phyloP scores from a whole-genome alignment of 1,140 invertebrate species.

The Philopotamus ludificatus region DNA sequence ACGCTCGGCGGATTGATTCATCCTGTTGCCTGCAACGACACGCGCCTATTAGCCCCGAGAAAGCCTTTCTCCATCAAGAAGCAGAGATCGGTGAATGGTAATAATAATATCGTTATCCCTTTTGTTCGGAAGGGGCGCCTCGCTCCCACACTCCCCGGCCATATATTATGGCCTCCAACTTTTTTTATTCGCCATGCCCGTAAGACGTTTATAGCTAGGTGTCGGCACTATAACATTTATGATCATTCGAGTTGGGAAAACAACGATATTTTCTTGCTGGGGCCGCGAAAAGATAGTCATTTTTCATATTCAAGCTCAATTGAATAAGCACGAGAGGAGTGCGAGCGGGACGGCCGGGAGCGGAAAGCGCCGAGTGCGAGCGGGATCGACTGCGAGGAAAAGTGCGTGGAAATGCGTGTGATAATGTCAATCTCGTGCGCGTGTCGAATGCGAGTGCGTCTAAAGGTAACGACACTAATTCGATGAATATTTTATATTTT shows the following conservation, averaged over 20 bases:
- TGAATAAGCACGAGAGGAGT: constrained; percentile 4
- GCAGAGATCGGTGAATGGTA: too few relatives aligned
- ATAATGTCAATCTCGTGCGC: neutral
- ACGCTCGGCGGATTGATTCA: too few relatives aligned
- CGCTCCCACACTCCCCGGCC: neutral
- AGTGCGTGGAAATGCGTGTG: neutral
- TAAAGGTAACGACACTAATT: too few relatives aligned
- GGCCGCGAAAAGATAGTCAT: constrained; percentile 1
- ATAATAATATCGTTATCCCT: neutral
- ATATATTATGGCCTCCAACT: neutral
- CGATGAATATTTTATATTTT: too few relatives aligned
- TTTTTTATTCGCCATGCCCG: neutral
- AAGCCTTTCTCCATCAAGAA: too few relatives aligned
- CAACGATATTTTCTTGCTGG: constrained; percentile 1
- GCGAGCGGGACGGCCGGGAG: too few relatives aligned
- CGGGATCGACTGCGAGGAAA: too few relatives aligned
- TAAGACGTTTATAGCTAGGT: constrained; percentile 8
- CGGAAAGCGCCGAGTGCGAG: too few relatives aligned
- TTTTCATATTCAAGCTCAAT: constrained; percentile 3
- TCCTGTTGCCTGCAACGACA: too few relatives aligned
- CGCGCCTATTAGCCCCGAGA: too few relatives aligned
- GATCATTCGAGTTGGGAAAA: constrained; percentile 5
- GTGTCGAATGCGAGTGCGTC: too few relatives aligned
- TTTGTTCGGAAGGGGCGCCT: neutral
- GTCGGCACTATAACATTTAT: constrained; percentile 5